Conservation (phyloP, 2,797 vertebrate genomes). For the Amphiprion clarkii region DNA sequence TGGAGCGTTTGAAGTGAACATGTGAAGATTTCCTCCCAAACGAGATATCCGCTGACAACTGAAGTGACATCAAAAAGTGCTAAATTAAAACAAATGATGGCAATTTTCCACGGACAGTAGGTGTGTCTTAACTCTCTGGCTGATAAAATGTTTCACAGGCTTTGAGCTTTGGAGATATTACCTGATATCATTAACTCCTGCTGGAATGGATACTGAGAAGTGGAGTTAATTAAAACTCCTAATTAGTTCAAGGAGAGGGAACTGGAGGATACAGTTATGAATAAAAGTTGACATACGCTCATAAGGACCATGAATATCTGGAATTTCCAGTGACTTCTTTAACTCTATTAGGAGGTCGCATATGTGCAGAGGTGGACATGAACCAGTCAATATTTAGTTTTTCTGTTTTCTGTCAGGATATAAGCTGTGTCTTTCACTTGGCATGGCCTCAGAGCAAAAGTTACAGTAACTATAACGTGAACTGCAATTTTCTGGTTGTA, state of each 20-base stretch:
- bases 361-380: no score
- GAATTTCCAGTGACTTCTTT: no score
- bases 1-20: conserved; percentile 72
- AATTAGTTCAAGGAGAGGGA: not conserved
- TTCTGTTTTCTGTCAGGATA: no score
- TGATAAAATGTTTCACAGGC: conserved; percentile 37
- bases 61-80: conserved; percentile 66
- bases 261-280: no score
- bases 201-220: conserved; percentile 21
- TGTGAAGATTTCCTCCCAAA: conserved; percentile 77
- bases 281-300: no score
- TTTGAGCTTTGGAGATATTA: conserved; percentile 40
- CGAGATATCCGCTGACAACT: conserved; percentile 71
- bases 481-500: no score
- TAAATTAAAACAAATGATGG: conserved; percentile 73
- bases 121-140: conserved; percentile 60
- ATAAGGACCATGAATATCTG: no score
- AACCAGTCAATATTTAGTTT: no score
- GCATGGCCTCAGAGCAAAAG: no score
- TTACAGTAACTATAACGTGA: no score
- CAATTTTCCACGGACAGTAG: conserved; percentile 66
- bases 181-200: conserved; percentile 45
- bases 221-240: conserved; percentile 9
- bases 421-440: no score
- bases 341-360: no score